Evolutionary conservation across 2,113 vertebrate species (phyloP), one percentile per base, ranked within the genome.

Genomic region (Ammodytes dubius): DNA sequence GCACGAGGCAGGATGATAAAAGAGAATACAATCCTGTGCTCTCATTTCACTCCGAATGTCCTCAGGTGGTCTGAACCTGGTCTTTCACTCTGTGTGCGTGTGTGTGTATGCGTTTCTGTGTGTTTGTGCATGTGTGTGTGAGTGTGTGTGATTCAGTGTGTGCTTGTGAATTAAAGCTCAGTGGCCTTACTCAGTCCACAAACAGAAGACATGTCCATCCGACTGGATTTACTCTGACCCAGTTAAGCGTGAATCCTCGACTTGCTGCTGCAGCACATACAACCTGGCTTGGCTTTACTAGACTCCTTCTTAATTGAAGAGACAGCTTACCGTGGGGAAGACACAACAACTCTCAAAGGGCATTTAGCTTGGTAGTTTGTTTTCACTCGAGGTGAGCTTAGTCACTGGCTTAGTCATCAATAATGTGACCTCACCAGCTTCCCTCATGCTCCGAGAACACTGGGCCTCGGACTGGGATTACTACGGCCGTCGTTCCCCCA

Each of bases 171-270:
- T 45, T 78, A 83, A 89, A 88, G 88, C 89, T 88, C 86, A 82
- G 82, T 86, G 89, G 83, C 86, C 88, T 85, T 82, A 84, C 86
- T 87, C 57, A 15, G 79, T 77, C 75, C 79, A 87, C 82, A 73
- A 83, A 75, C 66, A 77, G 77, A 77, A 88, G 87, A 84, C 70
- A 82, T 87, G 81, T 49, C 82, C 79, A 85, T 78, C 82, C 70
- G 83, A 88, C 85, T 85, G 71, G 82, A 86, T 86, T 86, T 70
- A 61, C 81, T 46, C 79, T 88, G 92, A 93, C 90, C 89, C 84
- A 88, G 82, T 84, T 87, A 85, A 79, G 58, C 63, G 27, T 58
- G 83, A 82, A 69, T 63, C 14, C 72, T 84, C 27, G 45, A 59
- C 86, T 27, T 52, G 70, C 86, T 39, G 82, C 84, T 35, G 81